Conservation (phyloP, 2,888 invertebrate species). For the Alloplasta piceator region DNA sequence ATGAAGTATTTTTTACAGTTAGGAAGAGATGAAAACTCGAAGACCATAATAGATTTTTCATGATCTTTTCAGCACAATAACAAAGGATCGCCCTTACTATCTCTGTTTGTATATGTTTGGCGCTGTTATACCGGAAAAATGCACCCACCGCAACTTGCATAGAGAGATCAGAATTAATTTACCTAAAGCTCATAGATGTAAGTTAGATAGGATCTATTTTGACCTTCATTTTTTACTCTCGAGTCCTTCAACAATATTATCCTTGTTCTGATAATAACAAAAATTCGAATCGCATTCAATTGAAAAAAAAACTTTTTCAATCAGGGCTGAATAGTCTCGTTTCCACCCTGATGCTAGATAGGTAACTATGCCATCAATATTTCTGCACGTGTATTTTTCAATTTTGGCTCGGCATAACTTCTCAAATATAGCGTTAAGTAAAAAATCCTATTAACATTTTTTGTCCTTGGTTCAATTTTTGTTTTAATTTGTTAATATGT, state of each 20-base stretch:
- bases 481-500: neutral
- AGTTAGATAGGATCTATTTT: conserved; percentile 23
- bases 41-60: neutral
- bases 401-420: no score
- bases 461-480: neutral
- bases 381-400: neutral
- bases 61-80: conserved; percentile 71
- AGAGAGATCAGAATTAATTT: conserved; percentile 78
- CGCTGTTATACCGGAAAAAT: conserved; percentile 75
- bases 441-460: no score
- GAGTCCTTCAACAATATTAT: no score
- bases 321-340: neutral
- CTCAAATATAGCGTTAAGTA: no score
- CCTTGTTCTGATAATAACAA: neutral
- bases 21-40: no score
- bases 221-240: neutral
- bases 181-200: conserved; percentile 78
- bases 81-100: conserved; percentile 72
- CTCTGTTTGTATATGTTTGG: conserved; percentile 77
- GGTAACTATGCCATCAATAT: neutral
- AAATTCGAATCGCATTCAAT: neutral
- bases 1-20: no score
- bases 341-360: conserved; percentile 13
- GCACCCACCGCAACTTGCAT: conserved; percentile 72
- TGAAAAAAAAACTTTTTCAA: neutral